Percentiles rank a stretch among this genome's conserved stretches.
Conservation (phyloP, 2,113 vertebrate genomes). For the Hemibagrus wyckioides region DNA sequence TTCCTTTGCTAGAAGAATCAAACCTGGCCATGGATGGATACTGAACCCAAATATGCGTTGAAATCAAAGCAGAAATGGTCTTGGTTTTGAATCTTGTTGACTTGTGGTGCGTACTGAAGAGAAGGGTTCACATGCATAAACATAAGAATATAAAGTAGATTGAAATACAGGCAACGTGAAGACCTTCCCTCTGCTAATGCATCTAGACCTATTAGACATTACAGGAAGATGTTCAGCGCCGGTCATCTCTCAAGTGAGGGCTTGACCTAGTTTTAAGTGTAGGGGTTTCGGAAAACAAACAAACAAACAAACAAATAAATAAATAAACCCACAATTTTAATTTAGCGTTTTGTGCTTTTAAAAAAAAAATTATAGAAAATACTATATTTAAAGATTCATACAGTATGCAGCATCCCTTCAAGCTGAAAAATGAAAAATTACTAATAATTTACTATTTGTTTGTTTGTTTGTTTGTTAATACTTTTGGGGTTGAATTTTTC, state of each 20-base stretch:
- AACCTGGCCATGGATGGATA: neutral
- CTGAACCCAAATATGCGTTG: neutral
- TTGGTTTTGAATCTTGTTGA: neutral
- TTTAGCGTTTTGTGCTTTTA: neutral
- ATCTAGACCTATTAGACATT: neutral
- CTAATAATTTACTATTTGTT: too few species aligned
- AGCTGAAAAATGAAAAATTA: too few species aligned
- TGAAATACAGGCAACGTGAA: neutral
- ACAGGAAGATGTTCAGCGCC: neutral
- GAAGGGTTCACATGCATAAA: neutral
- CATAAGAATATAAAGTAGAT: neutral
- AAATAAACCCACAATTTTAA: neutral
- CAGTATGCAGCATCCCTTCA: neutral
- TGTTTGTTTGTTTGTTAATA: neutral
- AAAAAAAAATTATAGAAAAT: neutral
- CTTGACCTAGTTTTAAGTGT: neutral
- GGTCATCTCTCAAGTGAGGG: neutral
- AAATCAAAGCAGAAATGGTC: neutral
- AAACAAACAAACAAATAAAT: too few species aligned
- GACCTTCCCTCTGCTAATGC: neutral
- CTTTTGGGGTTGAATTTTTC: neutral
- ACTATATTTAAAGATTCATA: neutral
- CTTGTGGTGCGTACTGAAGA: neutral
- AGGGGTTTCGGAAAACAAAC: too few species aligned
- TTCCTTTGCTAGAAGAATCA: neutral